These are phyloP conservation scores for Aramus guarauna DNA, from an alignment of 2,113 vertebrate genomes.

Conservation along the genomic window DNA sequence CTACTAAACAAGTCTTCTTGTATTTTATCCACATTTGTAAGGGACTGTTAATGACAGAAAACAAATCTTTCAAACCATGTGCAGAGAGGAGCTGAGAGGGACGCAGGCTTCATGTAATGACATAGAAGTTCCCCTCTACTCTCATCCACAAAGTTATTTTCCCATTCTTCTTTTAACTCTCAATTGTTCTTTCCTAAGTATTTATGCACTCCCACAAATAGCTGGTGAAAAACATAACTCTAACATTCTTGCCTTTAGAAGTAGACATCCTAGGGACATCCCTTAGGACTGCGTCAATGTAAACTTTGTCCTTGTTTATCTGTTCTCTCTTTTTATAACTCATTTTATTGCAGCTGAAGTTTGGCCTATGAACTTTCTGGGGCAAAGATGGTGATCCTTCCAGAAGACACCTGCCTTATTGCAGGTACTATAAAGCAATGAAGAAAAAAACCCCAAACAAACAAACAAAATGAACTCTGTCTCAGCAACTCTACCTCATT, in stretches of 20 bases:
- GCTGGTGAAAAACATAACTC: background rate
- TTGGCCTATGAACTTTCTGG: background rate
- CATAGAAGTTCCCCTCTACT: background rate
- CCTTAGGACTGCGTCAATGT: background rate
- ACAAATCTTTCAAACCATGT: background rate
- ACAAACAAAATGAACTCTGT: background rate
- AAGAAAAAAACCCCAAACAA: background rate
- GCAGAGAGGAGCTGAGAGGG: background rate
- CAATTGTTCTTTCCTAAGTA: background rate
- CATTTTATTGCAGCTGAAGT: background rate
- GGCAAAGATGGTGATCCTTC: background rate
- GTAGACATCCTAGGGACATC: background rate
- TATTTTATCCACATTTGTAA: background rate
- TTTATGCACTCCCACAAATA: background rate
- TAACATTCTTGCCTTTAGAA: background rate
- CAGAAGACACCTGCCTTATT: background rate
- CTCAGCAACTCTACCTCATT: background rate
- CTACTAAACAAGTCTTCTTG: background rate
- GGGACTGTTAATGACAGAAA: background rate
- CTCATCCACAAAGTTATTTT: background rate
- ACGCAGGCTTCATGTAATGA: background rate
- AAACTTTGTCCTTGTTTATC: background rate
- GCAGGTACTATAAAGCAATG: background rate
- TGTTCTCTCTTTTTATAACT: background rate
- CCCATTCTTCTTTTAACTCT: background rate